Evolutionary conservation across 2,113 vertebrate genomes (phyloP), one percentile per base, ranked within the genome.

Genomic region (Campylorhamphus procurvoides): DNA sequence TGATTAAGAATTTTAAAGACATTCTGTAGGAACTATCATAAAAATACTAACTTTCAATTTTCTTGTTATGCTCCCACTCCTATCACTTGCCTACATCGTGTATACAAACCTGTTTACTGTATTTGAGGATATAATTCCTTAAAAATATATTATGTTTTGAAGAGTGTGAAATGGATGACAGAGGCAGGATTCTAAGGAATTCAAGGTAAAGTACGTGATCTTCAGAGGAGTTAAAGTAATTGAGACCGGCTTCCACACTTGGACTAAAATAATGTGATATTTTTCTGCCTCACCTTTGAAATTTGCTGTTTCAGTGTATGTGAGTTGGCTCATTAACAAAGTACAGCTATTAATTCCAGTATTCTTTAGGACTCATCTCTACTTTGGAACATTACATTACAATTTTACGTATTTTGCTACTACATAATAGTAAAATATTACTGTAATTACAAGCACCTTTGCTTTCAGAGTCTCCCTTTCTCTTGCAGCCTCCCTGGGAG

Each of bases 381-480:
- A 55, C 75, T 94, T 71, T 56, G 72, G 68, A 96, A 69, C 93
- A 75, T 94, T 95, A 95, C 42, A 66, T 58, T 23, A 82, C 71
- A 94, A 93, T 97, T 97, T 93, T 93, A 79, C 90, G 95, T 97
- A 97, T 98, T 94, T 96, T 96, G 90, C 64, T 78, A 59, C 58
- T 63, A 81, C 71, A 79, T 93, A 97, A 97, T 93, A 95, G 56
- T 94, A 59, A 24, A 77, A 87, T 98, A 97, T 97, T 37, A 96
- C 86, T 95, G 74, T 92, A 90, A 97, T 97, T 97, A 76, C 88
- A 96, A 96, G 94, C 97, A 96, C 71, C 49, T 95, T 97, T 92
- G 44, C 88, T 97, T 97, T 97, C 94, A 95, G 76, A 91, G 87
- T 83, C 37, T 89, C 16, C 15, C 14, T 90, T 18, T 85, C 68